These are phyloP conservation scores for Ptychoptera contaminata DNA, from an alignment of 2,888 invertebrate genomes.

Conservation along the genomic window DNA sequence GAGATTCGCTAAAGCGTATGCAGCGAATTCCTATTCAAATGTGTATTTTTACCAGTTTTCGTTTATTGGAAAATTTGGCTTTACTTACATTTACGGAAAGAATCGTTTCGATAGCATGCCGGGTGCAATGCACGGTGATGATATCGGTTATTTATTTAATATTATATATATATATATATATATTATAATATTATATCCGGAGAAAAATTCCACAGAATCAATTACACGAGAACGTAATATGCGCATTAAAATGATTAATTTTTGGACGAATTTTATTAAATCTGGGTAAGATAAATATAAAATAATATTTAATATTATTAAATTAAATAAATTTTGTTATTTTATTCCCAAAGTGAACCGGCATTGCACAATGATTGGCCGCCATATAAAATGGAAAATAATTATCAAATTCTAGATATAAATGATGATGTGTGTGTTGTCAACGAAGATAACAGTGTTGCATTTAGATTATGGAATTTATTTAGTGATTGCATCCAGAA, in stretches of 20 bases:
- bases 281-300: constrained; percentile 4
- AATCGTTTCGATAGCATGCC: not conserved
- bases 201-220: not conserved
- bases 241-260: not conserved
- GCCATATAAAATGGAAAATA: too few species aligned
- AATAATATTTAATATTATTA: too few species aligned
- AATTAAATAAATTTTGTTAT: too few species aligned
- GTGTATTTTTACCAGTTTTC: not conserved
- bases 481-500: too few species aligned
- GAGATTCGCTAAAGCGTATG: not conserved
- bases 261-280: constrained; percentile 6
- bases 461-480: too few species aligned
- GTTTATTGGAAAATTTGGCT: not conserved
- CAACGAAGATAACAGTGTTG: too few species aligned
- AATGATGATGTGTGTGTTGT: too few species aligned
- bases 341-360: too few species aligned
- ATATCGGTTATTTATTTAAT: not conserved
- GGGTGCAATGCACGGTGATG: constrained; percentile 4
- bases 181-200: too few species aligned
- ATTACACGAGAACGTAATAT: not conserved
- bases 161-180: too few species aligned
- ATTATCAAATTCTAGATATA: too few species aligned
- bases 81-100: not conserved
- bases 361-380: too few species aligned
- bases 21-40: not conserved